A percentile compares a stretch with the other conserved stretches of the same genome.
These are phyloP conservation scores for Littorina saxatilis DNA, from an alignment of 1,140 invertebrate species.

Conservation along the genomic window DNA sequence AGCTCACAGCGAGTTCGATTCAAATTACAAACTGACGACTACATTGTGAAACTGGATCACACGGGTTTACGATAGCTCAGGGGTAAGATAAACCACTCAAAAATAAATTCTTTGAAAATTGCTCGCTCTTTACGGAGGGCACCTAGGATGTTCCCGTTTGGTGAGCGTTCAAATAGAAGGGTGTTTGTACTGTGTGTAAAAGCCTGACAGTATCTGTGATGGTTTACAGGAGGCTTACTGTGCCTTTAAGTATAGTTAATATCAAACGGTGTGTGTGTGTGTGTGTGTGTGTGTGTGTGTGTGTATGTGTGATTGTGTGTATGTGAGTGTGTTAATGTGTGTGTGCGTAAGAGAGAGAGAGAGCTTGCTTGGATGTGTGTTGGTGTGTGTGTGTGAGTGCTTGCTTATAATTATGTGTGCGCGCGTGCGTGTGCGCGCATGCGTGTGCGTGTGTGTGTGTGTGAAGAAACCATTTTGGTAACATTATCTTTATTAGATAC, in stretches of 20 bases:
- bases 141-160: neutral
- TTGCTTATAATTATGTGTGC: neutral
- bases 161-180: neutral
- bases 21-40: too few relatives aligned
- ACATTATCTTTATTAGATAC: too few relatives aligned
- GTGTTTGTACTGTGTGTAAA: constrained; percentile 5
- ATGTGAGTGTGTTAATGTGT: constrained; percentile 18
- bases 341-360: neutral
- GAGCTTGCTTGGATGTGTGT: constrained; percentile 2
- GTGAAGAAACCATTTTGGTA: too few relatives aligned
- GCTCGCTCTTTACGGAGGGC: neutral
- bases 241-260: too few relatives aligned
- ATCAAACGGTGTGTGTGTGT: too few relatives aligned
- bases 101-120: too few relatives aligned
- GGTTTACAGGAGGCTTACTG: constrained; percentile 7
- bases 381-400: constrained; percentile 23
- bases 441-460: neutral
- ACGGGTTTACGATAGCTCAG: too few relatives aligned
- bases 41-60: too few relatives aligned
- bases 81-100: too few relatives aligned
- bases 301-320: constrained; percentile 13
- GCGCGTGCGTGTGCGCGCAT: neutral
- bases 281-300: constrained; percentile 15
- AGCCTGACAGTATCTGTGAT: constrained; percentile 22
- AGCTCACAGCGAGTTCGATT: too few relatives aligned